These are phyloP conservation scores for Marmota monax DNA, from an alignment of 2,113 vertebrate genomes.

Conservation along the genomic window DNA sequence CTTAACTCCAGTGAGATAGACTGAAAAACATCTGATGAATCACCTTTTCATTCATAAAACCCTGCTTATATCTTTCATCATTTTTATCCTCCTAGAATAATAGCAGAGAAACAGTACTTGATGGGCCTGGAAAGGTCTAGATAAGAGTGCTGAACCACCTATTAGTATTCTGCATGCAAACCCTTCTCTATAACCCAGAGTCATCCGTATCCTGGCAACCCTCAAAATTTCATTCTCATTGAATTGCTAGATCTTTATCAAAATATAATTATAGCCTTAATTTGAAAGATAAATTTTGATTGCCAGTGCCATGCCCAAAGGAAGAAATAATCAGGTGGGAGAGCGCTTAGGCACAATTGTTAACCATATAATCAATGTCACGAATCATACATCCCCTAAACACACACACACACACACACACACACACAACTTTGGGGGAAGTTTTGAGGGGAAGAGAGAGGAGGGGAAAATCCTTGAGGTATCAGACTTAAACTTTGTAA, in stretches of 20 bases:
- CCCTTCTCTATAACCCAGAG: conserved; percentile 90
- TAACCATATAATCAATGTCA: conserved; percentile 81
- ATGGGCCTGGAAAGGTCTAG: conserved; percentile 88
- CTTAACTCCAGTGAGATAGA: conserved; percentile 65
- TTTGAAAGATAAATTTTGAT: conserved; percentile 91
- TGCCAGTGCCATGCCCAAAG: conserved; percentile 85
- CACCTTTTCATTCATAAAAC: conserved; percentile 88
- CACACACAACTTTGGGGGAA: conserved; percentile 41
- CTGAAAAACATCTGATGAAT: conserved; percentile 78
- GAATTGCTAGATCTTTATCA: conserved; percentile 93
- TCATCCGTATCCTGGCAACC: conserved; percentile 95
- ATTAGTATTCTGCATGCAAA: conserved; percentile 92
- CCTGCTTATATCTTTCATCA: conserved; percentile 86
- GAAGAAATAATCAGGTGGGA: conserved; percentile 84
- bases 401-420: background rate
- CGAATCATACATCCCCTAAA: conserved; percentile 66
- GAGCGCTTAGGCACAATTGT: conserved; percentile 77
- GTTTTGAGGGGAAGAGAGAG: conserved; percentile 46
- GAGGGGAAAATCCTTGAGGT: background rate
- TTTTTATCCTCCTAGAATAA: conserved; percentile 85
- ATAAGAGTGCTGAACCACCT: conserved; percentile 89
- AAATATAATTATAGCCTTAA: conserved; percentile 92
- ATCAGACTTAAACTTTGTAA: conserved; percentile 12
- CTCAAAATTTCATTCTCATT: conserved; percentile 93
- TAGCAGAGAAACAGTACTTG: conserved; percentile 86